phyloP scores from a whole-genome alignment of 2,797 vertebrate species.

The Poeciliopsis turneri region DNA sequence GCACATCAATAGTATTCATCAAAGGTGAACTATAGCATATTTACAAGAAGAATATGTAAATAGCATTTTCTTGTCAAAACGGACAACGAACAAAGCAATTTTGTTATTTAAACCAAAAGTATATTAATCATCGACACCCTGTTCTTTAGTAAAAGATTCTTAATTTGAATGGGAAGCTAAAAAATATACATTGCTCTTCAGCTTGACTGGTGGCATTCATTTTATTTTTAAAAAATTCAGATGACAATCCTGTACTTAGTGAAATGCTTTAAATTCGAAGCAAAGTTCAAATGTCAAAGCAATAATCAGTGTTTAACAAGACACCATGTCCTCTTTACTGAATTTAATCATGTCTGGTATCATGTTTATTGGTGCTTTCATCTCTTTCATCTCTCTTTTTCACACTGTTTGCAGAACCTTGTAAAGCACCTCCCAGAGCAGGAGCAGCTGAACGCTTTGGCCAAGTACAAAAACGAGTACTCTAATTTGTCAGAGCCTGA shows the following conservation, averaged over 20 bases:
- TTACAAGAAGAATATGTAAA: constrained; percentile 13
- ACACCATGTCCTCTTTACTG: background rate
- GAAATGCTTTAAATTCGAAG: background rate
- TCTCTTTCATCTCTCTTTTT: constrained; percentile 4
- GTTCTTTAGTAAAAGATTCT: background rate
- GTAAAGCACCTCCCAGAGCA: constrained; percentile 95
- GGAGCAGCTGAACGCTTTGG: constrained; percentile 88
- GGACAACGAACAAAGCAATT: background rate
- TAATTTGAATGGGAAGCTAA: background rate
- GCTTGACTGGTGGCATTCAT: background rate
- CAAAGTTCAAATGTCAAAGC: background rate
- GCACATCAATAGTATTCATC: constrained; percentile 26
- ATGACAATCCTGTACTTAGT: background rate
- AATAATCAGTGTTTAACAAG: background rate
- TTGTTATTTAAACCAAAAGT: background rate
- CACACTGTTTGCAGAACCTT: constrained; percentile 85
- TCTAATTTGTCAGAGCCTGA: constrained; percentile 92
- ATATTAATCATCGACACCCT: background rate
- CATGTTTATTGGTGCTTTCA: background rate
- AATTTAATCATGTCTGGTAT: background rate
- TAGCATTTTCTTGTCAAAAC: background rate
- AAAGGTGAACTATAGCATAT: background rate
- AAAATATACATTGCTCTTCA: constrained; percentile 3
- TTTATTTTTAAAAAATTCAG: background rate
- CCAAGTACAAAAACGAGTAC: constrained; percentile 88